Conservation (phyloP, 2,113 vertebrate species). For the Lagopus muta region DNA sequence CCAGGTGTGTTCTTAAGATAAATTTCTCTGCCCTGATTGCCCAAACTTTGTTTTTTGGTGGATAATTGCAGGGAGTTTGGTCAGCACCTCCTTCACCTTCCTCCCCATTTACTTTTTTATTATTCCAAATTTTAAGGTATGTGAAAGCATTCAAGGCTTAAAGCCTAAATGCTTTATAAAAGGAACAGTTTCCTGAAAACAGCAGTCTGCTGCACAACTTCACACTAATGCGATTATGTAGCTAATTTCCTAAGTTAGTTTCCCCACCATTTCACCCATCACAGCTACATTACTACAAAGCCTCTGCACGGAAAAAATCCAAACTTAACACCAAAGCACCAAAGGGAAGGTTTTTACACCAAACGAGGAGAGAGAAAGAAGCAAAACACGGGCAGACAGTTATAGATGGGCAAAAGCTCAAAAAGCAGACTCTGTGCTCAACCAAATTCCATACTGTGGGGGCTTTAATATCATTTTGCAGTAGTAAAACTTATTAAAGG, state of each 20-base stretch:
- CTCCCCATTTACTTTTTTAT: conserved; percentile 25
- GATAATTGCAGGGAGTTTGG: not conserved
- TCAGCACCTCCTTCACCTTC: not conserved
- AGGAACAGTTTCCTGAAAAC: conserved; percentile 85
- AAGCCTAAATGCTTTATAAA: conserved; percentile 81
- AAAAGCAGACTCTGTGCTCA: not conserved
- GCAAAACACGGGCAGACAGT: conserved; percentile 9
- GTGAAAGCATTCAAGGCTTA: conserved; percentile 67
- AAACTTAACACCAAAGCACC: conserved; percentile 54
- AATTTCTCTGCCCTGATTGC: not conserved
- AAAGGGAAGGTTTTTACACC: conserved; percentile 28
- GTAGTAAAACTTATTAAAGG: conserved; percentile 27
- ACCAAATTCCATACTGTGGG: not conserved
- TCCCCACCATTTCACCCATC: conserved; percentile 88
- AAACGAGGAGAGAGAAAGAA: conserved; percentile 31
- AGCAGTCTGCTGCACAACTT: conserved; percentile 85
- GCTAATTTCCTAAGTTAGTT: conserved; percentile 93
- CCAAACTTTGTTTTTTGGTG: not conserved
- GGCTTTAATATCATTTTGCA: not conserved
- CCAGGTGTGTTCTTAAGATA: not conserved
- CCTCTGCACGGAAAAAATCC: conserved; percentile 57
- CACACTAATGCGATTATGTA: conserved; percentile 92
- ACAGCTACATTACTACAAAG: conserved; percentile 77
- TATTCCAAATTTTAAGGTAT: conserved; percentile 67
- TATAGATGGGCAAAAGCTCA: not conserved